Evolutionary conservation across 1,140 invertebrate genomes (phyloP), one percentile per base, ranked within the genome.

Genomic region (Apocrypta bakeri): DNA sequence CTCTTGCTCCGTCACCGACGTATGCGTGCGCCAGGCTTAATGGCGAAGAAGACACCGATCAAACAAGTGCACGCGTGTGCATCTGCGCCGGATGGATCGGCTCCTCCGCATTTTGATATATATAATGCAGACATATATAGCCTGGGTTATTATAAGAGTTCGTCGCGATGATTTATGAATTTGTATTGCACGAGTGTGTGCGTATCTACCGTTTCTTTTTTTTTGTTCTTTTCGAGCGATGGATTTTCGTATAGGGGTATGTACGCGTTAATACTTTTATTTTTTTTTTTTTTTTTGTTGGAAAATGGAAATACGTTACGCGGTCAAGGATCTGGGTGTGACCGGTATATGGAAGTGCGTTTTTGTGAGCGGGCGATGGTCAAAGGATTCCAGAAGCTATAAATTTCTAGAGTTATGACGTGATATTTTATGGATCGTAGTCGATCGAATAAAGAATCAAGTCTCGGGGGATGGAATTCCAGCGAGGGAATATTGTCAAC

Each of bases 1-100:
- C 42, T 48, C 42, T 17, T 17, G 42, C 17, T 12, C n/a, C n/a
- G 63, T 27, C 63, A 27, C 24, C 25, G 63, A 9, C 24, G 14
- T 61, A 1, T 9, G 8, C 25, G 63, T 25, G 25, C 63, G 27
- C 12, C 63, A 25, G 63, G 25, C 72, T 81, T 82, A 82, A 82
- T 82, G 81, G 81, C 48, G 9, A 82, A 82, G 81, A 73, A 83
- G 81, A 83, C 75, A 79, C 75, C 81, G 76, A 83, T 83, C 81
- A 73, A 83, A 79, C 81, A 83, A 83, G 81, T 83, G 81, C 76
- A 61, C 69, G 66, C 75, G 81, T 69, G 37, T 33, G 75, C 75
- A 78, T 79, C 75, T 79, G 81, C 81, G 81, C 69, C 69, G 68
- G 24, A 27, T 29, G 24, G 63, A 66, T 66, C 63, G 24, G 24